Evolutionary conservation across 2,797 vertebrate species (phyloP), one percentile per base, ranked within the genome.

Genomic region (Pelobates cultripes): DNA sequence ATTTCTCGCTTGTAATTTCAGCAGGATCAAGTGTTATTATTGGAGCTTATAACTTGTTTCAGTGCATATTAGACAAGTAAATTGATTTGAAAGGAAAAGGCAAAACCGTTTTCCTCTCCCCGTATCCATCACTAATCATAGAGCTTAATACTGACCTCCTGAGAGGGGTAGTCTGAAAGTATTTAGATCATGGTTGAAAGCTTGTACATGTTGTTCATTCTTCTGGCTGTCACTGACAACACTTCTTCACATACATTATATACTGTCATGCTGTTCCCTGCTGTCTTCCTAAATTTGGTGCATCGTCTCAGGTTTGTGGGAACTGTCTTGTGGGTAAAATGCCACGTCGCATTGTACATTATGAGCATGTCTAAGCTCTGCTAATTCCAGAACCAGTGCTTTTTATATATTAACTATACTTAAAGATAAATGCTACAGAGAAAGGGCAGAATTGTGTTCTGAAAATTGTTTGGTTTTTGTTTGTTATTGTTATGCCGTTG

Each of bases 1-100:
- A 45, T 70, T 80, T 79, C 82, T 79, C 82, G 17, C 14, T 84
- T 76, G 77, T 84, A 79, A 84, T 84, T 84, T 84, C 77, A 79
- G 68, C 43, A 66, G 77, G 82, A 80, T 84, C 80, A 84, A 84
- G 44, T 84, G 82, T 84, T 84, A 76, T 84, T 80, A 84, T 84
- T 76, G 68, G 73, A 80, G 82, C 82, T 84, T 84, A 84, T 70
- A 84, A 79, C 77, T 55, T 75, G 82, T 80, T 84, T 84, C 77
- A 80, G 77, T 72, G 45, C 68, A 72, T 75, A 84, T 76, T 76
- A 79, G 77, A 67, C 73, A 84, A 84, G 73, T 75, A 84, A 84
- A 84, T 84, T 84, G 77, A 84, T 84, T 76, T 84, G 77, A 84
- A 75, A 79, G 60, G 67, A 79, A 79, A 72, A 70, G 68, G 15